Base-by-base conservation (phyloP, 2,797 vertebrate genomes). In the Halcyon leucocephala region DNA sequence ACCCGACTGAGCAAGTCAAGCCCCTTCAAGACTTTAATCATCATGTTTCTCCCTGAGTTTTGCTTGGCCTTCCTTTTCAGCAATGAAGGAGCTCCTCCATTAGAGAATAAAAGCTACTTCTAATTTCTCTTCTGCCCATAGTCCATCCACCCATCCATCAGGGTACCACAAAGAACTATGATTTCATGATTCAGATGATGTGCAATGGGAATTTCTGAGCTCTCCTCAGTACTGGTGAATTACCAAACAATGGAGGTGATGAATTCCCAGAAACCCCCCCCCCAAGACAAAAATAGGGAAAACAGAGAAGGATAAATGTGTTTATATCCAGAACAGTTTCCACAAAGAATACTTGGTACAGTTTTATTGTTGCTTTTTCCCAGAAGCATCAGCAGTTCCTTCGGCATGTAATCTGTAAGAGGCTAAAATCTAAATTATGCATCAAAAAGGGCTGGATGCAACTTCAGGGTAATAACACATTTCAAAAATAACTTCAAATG, bases 371-470 rank as follows among this genome's bases (percentile, higher is more conserved):
- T 89, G 73, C 54, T 87, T n/a, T 29, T 83, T 13, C 89, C 64
- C 86, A 89, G 83, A 90, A 92, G 70, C 81, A 62, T 80, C 86
- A 95, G 83, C 83, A 62, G 62, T 42, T 93, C 80, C 64, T 94
- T 52, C 51, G 88, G 70, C 57, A 0, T 64, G 64, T 76, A 66
- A 73, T 90, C 79, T 82, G 19, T 66, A 85, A 82, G 90, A 90
- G 86, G 86, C 83, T 89, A 76, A 95, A 95, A 94, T 86, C 92
- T 95, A 92, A 96, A 96, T 96, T 96, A 96, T 96, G 89, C 81
- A 96, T 97, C 86, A 90, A 85, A 96, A 93, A 90, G 55, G 64
- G 51, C 89, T 78, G 69, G 81, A 87, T 90, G 92, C 78, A 92
- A 96, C 92, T 93, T 70, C 29, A 37, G 81, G 81, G 71, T 76